phyloP scores from a whole-genome alignment of 2,113 vertebrate genomes.

The Gopherus evgoodei region DNA sequence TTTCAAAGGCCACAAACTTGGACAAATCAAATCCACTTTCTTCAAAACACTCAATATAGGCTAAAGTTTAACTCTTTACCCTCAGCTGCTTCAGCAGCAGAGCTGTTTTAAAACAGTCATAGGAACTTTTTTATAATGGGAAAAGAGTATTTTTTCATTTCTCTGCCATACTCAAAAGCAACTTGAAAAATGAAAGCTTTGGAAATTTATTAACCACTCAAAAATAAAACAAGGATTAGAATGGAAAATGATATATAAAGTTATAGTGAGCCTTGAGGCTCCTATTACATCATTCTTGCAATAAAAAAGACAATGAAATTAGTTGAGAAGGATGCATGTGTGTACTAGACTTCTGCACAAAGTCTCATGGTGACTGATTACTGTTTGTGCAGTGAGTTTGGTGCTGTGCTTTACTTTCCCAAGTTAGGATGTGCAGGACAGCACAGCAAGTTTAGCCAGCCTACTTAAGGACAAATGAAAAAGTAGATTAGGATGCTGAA shows the following conservation, averaged over 20 bases:
- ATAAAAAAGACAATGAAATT: slow-evolving; percentile 38
- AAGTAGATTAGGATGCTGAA: slow-evolving; percentile 14
- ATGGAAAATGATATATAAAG: slow-evolving; percentile 33
- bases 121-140: not conserved
- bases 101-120: not conserved
- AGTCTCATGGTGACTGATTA: not conserved
- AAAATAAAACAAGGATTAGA: slow-evolving; percentile 3
- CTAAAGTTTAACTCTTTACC: not conserved
- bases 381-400: not conserved
- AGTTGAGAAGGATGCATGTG: not conserved
- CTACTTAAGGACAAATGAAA: slow-evolving; percentile 6
- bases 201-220: slow-evolving; percentile 41
- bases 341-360: slow-evolving; percentile 25
- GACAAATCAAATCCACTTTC: not conserved
- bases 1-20: not conserved
- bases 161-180: slow-evolving; percentile 27
- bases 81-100: not conserved
- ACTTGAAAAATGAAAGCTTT: slow-evolving; percentile 14
- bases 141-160: not conserved
- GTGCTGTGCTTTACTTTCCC: not conserved
- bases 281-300: not conserved
- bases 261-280: not conserved
- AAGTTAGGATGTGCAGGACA: not conserved
- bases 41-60: not conserved
- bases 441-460: not conserved